Conservation (phyloP, 1,140 invertebrate species). For the Drosophila setifemur region DNA sequence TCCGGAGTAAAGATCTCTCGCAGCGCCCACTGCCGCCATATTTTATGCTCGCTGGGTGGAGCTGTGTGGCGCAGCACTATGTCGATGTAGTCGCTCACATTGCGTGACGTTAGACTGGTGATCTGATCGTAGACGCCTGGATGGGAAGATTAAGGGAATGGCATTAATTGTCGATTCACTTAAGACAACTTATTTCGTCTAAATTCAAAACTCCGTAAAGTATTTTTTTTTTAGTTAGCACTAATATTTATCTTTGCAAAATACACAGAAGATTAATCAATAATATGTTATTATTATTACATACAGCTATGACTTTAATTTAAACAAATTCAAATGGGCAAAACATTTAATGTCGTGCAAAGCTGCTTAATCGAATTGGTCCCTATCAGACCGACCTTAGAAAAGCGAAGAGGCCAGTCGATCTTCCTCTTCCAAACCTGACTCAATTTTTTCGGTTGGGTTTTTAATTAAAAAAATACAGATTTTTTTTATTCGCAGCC, state of each 20-base stretch:
- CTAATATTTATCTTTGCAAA: no score
- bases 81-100: conserved; percentile 73
- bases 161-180: neutral
- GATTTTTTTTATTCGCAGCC: no score
- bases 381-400: neutral
- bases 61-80: conserved; percentile 64
- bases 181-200: neutral
- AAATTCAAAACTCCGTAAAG: neutral
- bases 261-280: neutral
- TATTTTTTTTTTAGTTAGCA: no score
- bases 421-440: neutral
- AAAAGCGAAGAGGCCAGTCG: neutral
- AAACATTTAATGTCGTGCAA: neutral
- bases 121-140: conserved; percentile 68
- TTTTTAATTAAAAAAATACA: no score
- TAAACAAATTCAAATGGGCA: neutral
- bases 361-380: neutral
- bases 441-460: neutral
- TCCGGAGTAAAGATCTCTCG: conserved; percentile 61
- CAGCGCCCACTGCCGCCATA: conserved; percentile 69
- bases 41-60: conserved; percentile 46
- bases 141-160: neutral
- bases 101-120: conserved; percentile 38
- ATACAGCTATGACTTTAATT: conserved; percentile 4
- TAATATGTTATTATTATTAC: neutral